A percentile compares a stretch with the other conserved stretches of the same genome.
These are phyloP conservation scores for Parapsyche elsis DNA, from an alignment of 1,140 invertebrate genomes.

Conservation along the genomic window DNA sequence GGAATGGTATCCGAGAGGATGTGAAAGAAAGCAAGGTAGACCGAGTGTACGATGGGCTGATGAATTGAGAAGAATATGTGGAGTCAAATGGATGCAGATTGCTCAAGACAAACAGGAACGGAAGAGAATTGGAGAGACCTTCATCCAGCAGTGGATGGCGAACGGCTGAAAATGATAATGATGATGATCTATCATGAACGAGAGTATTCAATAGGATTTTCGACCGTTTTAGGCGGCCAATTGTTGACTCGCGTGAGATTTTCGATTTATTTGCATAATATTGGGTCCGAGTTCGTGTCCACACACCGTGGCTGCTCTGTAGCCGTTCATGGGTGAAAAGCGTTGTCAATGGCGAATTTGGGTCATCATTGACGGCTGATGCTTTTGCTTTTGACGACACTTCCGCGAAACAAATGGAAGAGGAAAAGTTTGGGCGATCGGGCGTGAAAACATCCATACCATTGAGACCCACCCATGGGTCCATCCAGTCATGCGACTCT, in stretches of 20 bases:
- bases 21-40: too few relatives aligned
- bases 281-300: conserved; percentile 7
- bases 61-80: too few relatives aligned
- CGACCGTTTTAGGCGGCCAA: background rate
- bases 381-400: conserved; percentile 17
- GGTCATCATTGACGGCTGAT: conserved; percentile 43
- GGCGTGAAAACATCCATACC: conserved; percentile 46
- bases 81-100: too few relatives aligned
- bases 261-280: background rate
- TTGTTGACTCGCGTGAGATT: background rate
- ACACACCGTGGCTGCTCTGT: conserved; percentile 13
- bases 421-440: conserved; percentile 37
- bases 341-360: conserved; percentile 33
- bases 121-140: too few relatives aligned
- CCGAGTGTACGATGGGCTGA: too few relatives aligned
- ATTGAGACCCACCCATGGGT: conserved; percentile 37
- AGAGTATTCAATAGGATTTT: too few relatives aligned
- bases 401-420: conserved; percentile 26
- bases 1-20: too few relatives aligned
- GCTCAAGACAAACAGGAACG: too few relatives aligned
- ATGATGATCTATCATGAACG: too few relatives aligned
- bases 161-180: too few relatives aligned
- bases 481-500: background rate
- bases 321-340: conserved; percentile 40
- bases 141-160: too few relatives aligned